Conservation (phyloP, 2,113 vertebrate species). For the Limanda limanda region DNA sequence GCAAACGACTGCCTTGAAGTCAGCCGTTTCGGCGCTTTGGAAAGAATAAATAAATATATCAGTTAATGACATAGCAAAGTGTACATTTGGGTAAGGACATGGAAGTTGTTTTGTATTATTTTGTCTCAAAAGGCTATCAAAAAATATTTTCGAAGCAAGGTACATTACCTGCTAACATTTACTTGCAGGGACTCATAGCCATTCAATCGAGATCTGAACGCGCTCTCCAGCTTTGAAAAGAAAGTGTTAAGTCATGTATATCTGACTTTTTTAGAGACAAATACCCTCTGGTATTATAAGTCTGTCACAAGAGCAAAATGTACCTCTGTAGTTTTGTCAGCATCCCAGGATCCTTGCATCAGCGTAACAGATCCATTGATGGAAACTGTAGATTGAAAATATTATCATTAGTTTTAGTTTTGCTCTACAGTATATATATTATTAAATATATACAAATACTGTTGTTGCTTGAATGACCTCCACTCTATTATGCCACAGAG, state of each 20-base stretch:
- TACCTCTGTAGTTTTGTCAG: rapidly evolving
- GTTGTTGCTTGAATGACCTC: not conserved
- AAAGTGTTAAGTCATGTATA: not conserved
- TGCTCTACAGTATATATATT: too few species aligned
- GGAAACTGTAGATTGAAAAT: conserved; percentile 46
- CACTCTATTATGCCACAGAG: not conserved
- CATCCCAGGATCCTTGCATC: rapidly evolving
- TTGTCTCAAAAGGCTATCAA: not conserved
- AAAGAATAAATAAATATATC: not conserved
- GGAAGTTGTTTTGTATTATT: not conserved
- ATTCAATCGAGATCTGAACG: conserved; percentile 33
- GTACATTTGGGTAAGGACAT: not conserved
- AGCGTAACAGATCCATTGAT: conserved; percentile 41
- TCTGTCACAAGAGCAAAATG: not conserved
- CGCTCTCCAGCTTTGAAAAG: not conserved
- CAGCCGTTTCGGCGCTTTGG: not conserved
- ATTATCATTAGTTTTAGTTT: conserved; percentile 1
- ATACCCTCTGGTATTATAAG: not conserved
- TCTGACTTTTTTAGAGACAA: not conserved
- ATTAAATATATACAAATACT: not conserved
- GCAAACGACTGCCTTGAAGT: conserved; percentile 49
- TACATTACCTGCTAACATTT: conserved; percentile 20
- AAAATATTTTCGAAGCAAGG: not conserved
- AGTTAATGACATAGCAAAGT: not conserved
- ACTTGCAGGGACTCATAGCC: conserved; percentile 41